A percentile compares a stretch with the other conserved stretches of the same genome.
These are phyloP conservation scores for Glossosoma conforme DNA, from an alignment of 1,140 invertebrate species.

Conservation along the genomic window DNA sequence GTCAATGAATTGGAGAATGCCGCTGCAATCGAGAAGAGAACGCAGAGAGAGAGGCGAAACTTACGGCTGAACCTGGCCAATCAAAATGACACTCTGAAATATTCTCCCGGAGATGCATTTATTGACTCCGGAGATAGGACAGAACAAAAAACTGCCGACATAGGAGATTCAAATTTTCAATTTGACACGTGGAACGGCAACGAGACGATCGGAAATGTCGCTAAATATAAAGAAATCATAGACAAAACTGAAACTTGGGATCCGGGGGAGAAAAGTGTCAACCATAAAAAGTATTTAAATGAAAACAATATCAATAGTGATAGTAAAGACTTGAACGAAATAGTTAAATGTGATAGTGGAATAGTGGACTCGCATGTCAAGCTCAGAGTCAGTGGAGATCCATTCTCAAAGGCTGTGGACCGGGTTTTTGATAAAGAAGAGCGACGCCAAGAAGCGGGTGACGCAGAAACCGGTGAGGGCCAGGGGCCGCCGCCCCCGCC, in stretches of 20 bases:
- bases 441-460: conserved; percentile 50
- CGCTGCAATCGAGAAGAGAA: conserved; percentile 37
- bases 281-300: conserved; percentile 12
- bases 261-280: conserved; percentile 46
- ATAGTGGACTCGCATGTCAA: conserved; percentile 44
- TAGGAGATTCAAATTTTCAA: conserved; percentile 32
- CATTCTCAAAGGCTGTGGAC: conserved; percentile 67
- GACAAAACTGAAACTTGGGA: conserved; percentile 61
- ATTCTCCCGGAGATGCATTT: conserved; percentile 28
- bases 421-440: conserved; percentile 69
- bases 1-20: conserved; percentile 61
- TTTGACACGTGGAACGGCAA: conserved; percentile 20
- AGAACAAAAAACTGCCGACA: conserved; percentile 35
- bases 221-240: conserved; percentile 37
- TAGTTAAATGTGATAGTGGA: conserved; percentile 51
- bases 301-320: conserved; percentile 35
- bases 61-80: conserved; percentile 61
- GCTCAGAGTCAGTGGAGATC: conserved; percentile 51
- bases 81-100: conserved; percentile 46
- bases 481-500: conserved; percentile 50
- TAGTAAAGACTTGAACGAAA: conserved; percentile 43
- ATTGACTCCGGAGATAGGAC: conserved; percentile 35
- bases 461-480: conserved; percentile 32
- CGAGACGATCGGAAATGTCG: conserved; percentile 7
- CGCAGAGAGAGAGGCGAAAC: conserved; percentile 49